A percentile compares a stretch with the other conserved stretches of the same genome.
Conservation (phyloP, 2,113 vertebrate genomes). For the Sciurus niger region DNA sequence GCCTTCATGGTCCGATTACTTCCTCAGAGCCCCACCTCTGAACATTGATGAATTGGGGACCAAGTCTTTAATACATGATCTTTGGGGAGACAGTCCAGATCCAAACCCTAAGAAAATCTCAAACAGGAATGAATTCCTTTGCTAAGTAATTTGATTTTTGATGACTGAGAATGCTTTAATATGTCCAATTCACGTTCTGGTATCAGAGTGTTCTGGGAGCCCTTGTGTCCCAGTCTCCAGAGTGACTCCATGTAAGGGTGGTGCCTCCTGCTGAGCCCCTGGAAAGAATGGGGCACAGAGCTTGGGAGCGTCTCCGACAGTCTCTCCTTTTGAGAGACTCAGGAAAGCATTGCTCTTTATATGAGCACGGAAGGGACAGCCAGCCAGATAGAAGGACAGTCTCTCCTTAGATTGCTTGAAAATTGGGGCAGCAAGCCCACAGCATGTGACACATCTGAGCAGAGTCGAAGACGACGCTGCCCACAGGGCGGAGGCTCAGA, state of each 20-base stretch:
- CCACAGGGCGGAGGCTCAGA: neutral
- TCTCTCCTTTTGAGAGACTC: neutral
- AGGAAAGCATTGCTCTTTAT: neutral
- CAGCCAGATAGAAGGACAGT: neutral
- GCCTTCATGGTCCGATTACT: too few species aligned
- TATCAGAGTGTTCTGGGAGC: neutral
- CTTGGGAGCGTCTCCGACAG: neutral
- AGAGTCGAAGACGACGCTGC: neutral
- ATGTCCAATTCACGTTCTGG: neutral
- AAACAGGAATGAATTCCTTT: neutral
- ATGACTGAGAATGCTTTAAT: neutral
- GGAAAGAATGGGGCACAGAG: neutral
- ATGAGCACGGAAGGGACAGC: neutral
- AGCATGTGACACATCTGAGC: neutral
- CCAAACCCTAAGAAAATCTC: too few species aligned
- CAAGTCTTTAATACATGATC: too few species aligned
- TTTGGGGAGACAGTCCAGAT: too few species aligned
- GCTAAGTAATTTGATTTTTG: neutral
- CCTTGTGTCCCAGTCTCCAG: fast-evolving
- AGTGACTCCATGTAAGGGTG: neutral
- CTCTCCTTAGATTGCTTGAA: neutral
- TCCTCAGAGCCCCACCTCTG: too few species aligned
- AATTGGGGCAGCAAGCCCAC: neutral
- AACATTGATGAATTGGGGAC: too few species aligned
- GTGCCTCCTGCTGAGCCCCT: neutral